Evolutionary conservation across 2,888 invertebrate species (phyloP), one percentile per base, ranked within the genome.

Genomic region (Agriopis leucophaearia): DNA sequence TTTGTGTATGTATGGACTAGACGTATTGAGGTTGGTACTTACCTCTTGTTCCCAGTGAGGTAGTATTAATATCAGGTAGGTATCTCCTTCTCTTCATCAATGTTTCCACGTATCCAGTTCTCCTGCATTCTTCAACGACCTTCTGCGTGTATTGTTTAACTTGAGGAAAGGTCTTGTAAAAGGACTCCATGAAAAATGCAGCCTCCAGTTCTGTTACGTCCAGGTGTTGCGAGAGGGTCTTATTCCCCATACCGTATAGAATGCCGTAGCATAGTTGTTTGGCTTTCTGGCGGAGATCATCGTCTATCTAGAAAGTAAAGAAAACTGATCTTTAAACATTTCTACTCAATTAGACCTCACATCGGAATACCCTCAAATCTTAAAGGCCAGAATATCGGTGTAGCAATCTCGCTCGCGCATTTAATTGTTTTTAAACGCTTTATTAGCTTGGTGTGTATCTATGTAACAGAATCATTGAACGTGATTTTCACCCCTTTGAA

Each of bases 231-330:
- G 97, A 96, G 40, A 99, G 92, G 0, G 97, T 95, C 80, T 95
- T 97, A 67, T 95, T 94, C 2, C 99, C 98, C 96, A 99, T 99
- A 8, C 99, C 99, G 87, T 99, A 99, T 66, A 99, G 96, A 81
- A 99, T 98, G 8, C 98, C 99, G 89, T 99, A 99, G 85, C 98
- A 98, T 40, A 99, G 95, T 90, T 98, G 96, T 88, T 99, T 99
- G 6, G 98, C 97, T 81, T 97, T 96, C 81, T 98, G 97, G 54
- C 99, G 95, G 77, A 97, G 94, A 66, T 95, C 95, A 64, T 96
- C 96, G 47, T 96, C 96, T 0, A 99, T 96, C 95, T 96, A 77
- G 16, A 69, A 69, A 42, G 15, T 16, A 38, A 54, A 1, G n/a
- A 15, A 36, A n/a, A 3, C 45, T 10, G 6, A 6, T 27, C 10